Evolutionary conservation across 1,140 invertebrate species (phyloP).

Genomic region (Drosophila gunungcola): DNA sequence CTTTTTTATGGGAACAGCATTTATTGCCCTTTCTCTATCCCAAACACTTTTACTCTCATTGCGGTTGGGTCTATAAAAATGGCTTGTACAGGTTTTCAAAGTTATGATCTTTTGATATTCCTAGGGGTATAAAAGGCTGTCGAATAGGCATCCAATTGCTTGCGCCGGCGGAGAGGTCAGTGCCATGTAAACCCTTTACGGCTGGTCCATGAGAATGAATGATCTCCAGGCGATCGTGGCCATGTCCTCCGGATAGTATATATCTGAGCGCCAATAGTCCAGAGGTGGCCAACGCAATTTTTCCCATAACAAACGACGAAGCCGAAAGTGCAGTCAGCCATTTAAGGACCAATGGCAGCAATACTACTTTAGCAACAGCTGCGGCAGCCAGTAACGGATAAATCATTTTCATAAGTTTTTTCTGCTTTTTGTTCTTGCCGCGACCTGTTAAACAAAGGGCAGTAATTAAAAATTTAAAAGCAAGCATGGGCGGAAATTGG

Average conservation of each 20-base stretch:
- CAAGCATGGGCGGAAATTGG: no score
- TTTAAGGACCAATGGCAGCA: conserved; percentile 88
- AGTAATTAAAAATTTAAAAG: background rate
- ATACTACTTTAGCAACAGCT: conserved; percentile 87
- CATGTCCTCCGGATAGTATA: conserved; percentile 53
- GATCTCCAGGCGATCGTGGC: conserved; percentile 68
- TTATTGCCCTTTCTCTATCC: background rate
- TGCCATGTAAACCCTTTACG: conserved; percentile 42
- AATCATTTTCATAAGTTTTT: conserved; percentile 69
- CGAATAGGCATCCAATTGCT: conserved; percentile 62
- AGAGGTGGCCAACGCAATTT: conserved; percentile 85
- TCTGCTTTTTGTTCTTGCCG: conserved; percentile 66
- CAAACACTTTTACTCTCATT: background rate
- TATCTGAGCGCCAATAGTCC: conserved; percentile 84
- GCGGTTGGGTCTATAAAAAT: conserved; percentile 51
- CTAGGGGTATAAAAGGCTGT: conserved; percentile 68
- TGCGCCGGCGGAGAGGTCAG: conserved; percentile 55
- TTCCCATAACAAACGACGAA: conserved; percentile 87
- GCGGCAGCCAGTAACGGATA: conserved; percentile 87
- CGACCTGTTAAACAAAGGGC: conserved; percentile 47
- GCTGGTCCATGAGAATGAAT: conserved; percentile 62
- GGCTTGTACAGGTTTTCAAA: conserved; percentile 60
- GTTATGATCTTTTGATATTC: conserved; percentile 56
- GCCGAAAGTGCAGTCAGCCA: conserved; percentile 87
- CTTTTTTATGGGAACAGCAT: no score